Percentiles rank a stretch among this genome's conserved stretches.
These are phyloP conservation scores for Sciurus carolinensis DNA, from an alignment of 2,797 vertebrate genomes.

Conservation along the genomic window DNA sequence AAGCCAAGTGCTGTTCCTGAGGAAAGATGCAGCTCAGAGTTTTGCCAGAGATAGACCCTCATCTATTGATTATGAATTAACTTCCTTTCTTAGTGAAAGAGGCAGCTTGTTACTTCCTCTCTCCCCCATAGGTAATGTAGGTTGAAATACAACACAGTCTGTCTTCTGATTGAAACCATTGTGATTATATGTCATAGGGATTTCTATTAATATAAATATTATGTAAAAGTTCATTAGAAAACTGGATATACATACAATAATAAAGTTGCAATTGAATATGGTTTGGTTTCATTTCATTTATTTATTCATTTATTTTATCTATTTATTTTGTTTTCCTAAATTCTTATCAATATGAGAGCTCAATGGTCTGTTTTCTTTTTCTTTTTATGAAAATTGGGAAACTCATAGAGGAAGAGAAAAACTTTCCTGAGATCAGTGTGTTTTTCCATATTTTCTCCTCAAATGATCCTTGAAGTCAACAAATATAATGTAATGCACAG, in stretches of 20 bases:
- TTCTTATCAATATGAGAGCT: constrained; percentile 5
- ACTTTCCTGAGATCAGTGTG: not conserved
- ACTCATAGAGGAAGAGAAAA: not conserved
- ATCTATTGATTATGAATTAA: constrained; percentile 83
- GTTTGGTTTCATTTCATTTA: not conserved
- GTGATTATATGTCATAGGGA: constrained; percentile 49
- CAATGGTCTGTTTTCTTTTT: not conserved
- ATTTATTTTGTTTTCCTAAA: constrained; percentile 48
- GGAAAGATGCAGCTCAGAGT: constrained; percentile 64
- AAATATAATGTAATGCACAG: not conserved
- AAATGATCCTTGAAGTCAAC: constrained; percentile 17
- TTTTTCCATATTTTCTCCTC: not conserved
- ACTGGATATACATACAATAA: not conserved
- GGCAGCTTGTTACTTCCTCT: constrained; percentile 61
- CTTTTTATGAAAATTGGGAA: not conserved
- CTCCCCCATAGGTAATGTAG: constrained; percentile 65
- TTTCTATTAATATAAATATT: constrained; percentile 77
- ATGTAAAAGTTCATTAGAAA: constrained; percentile 66
- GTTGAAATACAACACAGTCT: constrained; percentile 63
- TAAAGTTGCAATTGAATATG: constrained; percentile 55
- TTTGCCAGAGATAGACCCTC: constrained; percentile 66
- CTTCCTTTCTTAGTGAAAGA: constrained; percentile 85
- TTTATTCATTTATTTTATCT: no score
- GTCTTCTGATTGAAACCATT: not conserved
- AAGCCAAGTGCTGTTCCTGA: not conserved